phyloP scores from a whole-genome alignment of 2,797 vertebrate species.

The Salarias fasciatus region DNA sequence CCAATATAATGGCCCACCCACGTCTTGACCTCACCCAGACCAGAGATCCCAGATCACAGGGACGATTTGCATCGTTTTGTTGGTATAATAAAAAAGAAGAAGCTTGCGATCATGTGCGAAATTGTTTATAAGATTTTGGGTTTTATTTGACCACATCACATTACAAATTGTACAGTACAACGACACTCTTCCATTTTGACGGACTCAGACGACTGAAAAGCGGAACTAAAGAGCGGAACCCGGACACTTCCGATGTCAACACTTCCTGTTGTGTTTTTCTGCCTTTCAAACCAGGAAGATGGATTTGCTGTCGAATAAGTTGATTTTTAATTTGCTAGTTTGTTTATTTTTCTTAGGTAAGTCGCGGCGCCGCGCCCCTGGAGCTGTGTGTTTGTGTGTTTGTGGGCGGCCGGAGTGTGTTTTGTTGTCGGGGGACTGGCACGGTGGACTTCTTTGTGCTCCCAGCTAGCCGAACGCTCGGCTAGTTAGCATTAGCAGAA shows the following conservation, averaged over 20 bases:
- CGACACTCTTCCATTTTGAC: constrained; percentile 41
- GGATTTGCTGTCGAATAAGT: constrained; percentile 69
- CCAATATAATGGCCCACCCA: too few relatives aligned
- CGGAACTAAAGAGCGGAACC: constrained; percentile 24
- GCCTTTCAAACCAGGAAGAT: constrained; percentile 83
- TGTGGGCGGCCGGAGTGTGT: background rate
- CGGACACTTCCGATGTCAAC: constrained; percentile 59
- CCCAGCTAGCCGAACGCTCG: constrained; percentile 61
- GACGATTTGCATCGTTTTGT: too few relatives aligned
- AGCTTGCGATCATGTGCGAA: too few relatives aligned
- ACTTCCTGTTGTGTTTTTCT: constrained; percentile 71
- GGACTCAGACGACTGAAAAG: background rate
- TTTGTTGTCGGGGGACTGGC: background rate
- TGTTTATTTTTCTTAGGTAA: constrained; percentile 67
- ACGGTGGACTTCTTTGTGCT: constrained; percentile 58
- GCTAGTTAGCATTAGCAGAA: constrained; percentile 51
- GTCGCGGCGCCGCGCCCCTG: constrained; percentile 7
- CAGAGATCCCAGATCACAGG: too few relatives aligned
- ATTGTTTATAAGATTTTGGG: too few relatives aligned
- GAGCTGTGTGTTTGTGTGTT: fast-evolving
- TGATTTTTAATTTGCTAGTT: constrained; percentile 53
- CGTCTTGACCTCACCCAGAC: too few relatives aligned
- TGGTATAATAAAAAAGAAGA: too few relatives aligned
- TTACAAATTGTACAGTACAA: too few relatives aligned
- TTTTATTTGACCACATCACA: too few relatives aligned